These are phyloP conservation scores for Orius insidiosus DNA, from an alignment of 1,140 invertebrate genomes.

Conservation along the genomic window DNA sequence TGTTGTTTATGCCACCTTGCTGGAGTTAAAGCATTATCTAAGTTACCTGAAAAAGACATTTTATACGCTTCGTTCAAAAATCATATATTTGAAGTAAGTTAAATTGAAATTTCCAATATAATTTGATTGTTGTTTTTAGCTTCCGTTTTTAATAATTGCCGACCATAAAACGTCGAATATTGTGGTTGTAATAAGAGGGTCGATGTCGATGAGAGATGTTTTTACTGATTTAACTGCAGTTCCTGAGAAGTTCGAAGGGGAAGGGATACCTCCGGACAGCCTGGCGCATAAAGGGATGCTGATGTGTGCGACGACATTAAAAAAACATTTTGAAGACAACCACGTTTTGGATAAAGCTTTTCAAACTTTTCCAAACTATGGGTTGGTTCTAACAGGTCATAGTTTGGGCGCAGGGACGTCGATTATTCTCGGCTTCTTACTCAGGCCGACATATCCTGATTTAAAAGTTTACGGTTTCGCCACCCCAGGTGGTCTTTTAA, in stretches of 20 bases:
- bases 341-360: conserved; percentile 54
- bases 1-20: conserved; percentile 78
- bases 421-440: conserved; percentile 54
- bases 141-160: conserved; percentile 72
- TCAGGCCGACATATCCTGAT: conserved; percentile 57
- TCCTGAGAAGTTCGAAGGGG: conserved; percentile 51
- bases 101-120: no score
- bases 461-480: conserved; percentile 69
- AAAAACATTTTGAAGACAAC: conserved; percentile 46
- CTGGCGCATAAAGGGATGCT: conserved; percentile 78
- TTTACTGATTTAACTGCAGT: conserved; percentile 77
- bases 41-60: conserved; percentile 57
- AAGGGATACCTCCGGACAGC: conserved; percentile 48
- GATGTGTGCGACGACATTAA: conserved; percentile 58
- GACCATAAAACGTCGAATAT: conserved; percentile 68
- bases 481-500: conserved; percentile 60
- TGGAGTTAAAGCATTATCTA: conserved; percentile 59
- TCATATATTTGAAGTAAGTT: conserved; percentile 56
- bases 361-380: conserved; percentile 49
- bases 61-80: conserved; percentile 77
- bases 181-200: conserved; percentile 72
- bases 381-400: conserved; percentile 61
- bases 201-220: conserved; percentile 70
- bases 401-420: conserved; percentile 72
- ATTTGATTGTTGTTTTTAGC: conserved; percentile 29